Conservation (phyloP, 1,140 invertebrate genomes). For the Bombus balteatus region DNA sequence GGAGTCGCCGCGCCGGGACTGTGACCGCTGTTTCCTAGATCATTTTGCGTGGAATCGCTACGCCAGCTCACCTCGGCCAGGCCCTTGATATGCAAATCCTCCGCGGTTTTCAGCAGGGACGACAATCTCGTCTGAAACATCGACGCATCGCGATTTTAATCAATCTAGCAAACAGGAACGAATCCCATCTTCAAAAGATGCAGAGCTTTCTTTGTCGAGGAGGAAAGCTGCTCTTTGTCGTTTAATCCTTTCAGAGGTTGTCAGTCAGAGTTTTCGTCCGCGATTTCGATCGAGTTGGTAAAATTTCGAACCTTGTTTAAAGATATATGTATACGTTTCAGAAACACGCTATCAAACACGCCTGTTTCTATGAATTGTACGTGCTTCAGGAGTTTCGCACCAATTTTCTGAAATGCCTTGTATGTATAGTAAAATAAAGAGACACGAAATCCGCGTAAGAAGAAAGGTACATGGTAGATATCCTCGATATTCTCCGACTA, state of each 20-base stretch:
- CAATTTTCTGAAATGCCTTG: neutral
- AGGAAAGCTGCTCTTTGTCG: neutral
- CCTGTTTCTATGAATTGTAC: too few relatives aligned
- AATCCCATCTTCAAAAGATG: neutral
- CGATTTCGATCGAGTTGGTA: neutral
- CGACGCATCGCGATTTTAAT: conserved; percentile 41
- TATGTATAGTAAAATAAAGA: neutral
- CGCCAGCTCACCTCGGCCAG: conserved; percentile 93
- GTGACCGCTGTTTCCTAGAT: conserved; percentile 77
- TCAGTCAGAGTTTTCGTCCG: neutral
- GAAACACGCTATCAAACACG: too few relatives aligned
- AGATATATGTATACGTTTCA: too few relatives aligned
- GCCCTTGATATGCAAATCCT: conserved; percentile 95
- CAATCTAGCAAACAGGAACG: neutral
- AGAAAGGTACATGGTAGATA: neutral
- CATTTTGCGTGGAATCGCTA: conserved; percentile 84
- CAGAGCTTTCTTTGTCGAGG: neutral
- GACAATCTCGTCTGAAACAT: conserved; percentile 84
- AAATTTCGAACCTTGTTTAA: neutral
- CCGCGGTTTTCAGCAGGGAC: conserved; percentile 94
- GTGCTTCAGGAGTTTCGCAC: too few relatives aligned
- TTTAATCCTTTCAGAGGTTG: conserved; percentile 2
- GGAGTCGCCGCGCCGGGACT: conserved; percentile 76
- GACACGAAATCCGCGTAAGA: neutral
- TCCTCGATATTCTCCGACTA: conserved; percentile 6